Conservation (phyloP, 23 tunicate species). For the Phallusia fumigata region DNA sequence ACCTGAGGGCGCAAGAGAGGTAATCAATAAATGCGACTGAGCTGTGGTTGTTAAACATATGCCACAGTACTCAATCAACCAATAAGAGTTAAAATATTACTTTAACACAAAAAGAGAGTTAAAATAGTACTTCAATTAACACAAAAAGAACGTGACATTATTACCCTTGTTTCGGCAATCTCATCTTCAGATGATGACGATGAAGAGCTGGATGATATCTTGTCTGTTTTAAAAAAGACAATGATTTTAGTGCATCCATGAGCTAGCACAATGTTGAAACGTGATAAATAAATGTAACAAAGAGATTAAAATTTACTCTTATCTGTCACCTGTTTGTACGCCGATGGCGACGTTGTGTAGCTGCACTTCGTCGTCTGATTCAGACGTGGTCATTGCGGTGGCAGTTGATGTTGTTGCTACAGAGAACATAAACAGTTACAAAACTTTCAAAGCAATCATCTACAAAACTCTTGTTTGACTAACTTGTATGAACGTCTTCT, state of each 20-base stretch:
- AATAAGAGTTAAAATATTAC: too few relatives aligned
- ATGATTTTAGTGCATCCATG: neutral
- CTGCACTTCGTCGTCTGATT: neutral
- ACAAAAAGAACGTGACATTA: neutral
- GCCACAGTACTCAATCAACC: too few relatives aligned
- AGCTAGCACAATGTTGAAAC: too few relatives aligned
- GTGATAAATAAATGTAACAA: too few relatives aligned
- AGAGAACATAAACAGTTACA: neutral
- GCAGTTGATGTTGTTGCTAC: neutral
- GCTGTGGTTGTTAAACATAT: neutral
- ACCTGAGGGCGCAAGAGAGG: neutral
- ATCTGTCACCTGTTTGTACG: neutral
- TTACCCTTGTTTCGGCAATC: neutral
- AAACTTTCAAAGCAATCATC: too few relatives aligned
- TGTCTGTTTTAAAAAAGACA: neutral
- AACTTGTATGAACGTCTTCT: constrained; percentile 3
- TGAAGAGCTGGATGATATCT: neutral
- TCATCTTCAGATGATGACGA: constrained; percentile 7
- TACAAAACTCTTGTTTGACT: too few relatives aligned
- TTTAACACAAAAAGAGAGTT: too few relatives aligned
- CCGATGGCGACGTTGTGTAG: neutral
- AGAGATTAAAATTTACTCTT: too few relatives aligned
- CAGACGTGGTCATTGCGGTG: neutral
- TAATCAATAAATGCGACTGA: neutral
- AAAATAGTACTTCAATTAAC: neutral